These are phyloP conservation scores for Cuniculus paca DNA, from an alignment of 2,797 vertebrate species.

Conservation along the genomic window DNA sequence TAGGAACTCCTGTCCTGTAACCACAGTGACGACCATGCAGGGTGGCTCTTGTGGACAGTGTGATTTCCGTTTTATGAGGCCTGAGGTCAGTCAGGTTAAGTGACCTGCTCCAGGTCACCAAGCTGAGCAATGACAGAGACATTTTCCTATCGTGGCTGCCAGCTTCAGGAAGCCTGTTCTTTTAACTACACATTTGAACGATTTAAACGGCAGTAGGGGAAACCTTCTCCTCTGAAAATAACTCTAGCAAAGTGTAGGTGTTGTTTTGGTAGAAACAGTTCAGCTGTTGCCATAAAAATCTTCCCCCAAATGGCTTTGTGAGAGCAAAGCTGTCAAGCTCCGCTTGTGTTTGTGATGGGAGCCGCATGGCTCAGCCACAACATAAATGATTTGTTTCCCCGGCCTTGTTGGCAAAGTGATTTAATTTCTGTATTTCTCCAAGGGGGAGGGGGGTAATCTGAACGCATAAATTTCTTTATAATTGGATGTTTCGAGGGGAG, in stretches of 20 bases:
- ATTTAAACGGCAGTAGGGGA: conserved; percentile 72
- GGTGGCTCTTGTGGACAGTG: background rate
- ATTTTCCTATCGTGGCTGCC: background rate
- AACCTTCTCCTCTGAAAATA: conserved; percentile 82
- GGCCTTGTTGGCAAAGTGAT: conserved; percentile 71
- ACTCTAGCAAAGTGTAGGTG: conserved; percentile 81
- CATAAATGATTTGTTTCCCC: conserved; percentile 81
- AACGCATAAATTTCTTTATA: conserved; percentile 68
- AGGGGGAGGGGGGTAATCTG: background rate
- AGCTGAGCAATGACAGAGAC: background rate
- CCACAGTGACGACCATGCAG: background rate
- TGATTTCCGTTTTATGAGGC: background rate
- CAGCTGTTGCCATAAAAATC: conserved; percentile 83
- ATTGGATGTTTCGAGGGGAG: conserved; percentile 64
- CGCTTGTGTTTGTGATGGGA: conserved; percentile 74
- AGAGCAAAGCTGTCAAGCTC: conserved; percentile 79
- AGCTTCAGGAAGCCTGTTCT: background rate
- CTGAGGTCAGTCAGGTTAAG: background rate
- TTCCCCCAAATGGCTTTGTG: conserved; percentile 83
- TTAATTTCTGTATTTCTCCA: conserved; percentile 70
- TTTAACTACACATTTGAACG: conserved; percentile 56
- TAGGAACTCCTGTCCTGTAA: background rate
- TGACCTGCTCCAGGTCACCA: background rate
- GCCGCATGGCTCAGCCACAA: conserved; percentile 79
- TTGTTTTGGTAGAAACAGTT: conserved; percentile 86